Base-by-base conservation (phyloP, 2,113 vertebrate species). In the Catagonus wagneri region DNA sequence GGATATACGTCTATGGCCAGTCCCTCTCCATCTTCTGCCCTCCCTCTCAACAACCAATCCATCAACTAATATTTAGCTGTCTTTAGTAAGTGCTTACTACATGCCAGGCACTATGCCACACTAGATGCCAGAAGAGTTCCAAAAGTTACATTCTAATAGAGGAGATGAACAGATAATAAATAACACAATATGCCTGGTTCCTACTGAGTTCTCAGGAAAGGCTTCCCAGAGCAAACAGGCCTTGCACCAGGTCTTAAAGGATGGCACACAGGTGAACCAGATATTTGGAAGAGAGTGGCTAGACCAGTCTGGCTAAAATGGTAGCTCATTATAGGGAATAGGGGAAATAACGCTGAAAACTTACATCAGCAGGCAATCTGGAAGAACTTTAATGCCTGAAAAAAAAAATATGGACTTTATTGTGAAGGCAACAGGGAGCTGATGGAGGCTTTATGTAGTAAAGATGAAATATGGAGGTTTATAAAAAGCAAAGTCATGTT, bases 401-500 rank as follows among this genome's bases (percentile, higher is more conserved):
- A 65, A 71, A 56, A 65, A 89, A 88, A 92, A 94, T 56, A 75
- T 20, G 32, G 29, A 72, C 10, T 90, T 85, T 69, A 78, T 39
- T 79, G 34, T 90, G 29, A 94, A 89, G 39, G 25, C 0, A 34
- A 84, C 32, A 81, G 61, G 61, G 15, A 89, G n/a, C 25, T 83
- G 63, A 63, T 50, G 9, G 50, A 89, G 84, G 36, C 50, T 89
- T 92, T 68, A 66, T 52, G 6, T 60, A 74, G 58, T 79, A 84
- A 88, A 89, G 78, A 89, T 65, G 32, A 94, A 89, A 79, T 27
- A 72, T 1, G 17, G 71, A 89, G 12, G 56, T 39, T 56, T 72
- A 68, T 36, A 72, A 90, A 74, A 95, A 90, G n/a, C 20, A 85
- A 89, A 36, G 50, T 93, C 61, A 63, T 54, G 22, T 79, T 71